Evolutionary conservation across 2,797 vertebrate genomes (phyloP).

Genomic region (Fratercula arctica): DNA sequence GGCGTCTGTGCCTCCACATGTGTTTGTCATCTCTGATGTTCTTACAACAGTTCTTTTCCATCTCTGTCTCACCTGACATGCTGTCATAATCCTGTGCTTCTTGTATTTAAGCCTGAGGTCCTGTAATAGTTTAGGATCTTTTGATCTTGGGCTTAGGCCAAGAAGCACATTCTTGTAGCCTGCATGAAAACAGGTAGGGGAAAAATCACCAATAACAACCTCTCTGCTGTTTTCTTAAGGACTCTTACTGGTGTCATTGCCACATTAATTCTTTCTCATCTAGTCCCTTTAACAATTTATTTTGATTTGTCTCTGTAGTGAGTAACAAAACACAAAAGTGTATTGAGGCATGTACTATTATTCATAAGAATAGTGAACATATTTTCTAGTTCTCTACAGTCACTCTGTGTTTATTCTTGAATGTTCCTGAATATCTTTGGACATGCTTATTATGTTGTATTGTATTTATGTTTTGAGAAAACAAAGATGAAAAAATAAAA

Average conservation of each 20-base stretch:
- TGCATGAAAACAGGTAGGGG: neutral
- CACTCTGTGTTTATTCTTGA: neutral
- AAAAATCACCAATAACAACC: neutral
- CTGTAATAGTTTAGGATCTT: neutral
- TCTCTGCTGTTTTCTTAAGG: neutral
- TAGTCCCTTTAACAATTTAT: neutral
- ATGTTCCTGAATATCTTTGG: neutral
- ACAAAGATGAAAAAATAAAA: neutral
- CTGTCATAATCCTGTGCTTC: neutral
- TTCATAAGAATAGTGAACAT: neutral
- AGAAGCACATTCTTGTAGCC: neutral
- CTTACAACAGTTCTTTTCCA: neutral
- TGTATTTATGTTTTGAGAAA: neutral
- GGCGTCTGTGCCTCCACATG: neutral
- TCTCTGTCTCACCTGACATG: neutral
- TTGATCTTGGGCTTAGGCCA: neutral
- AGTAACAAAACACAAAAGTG: neutral
- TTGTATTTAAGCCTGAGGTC: neutral
- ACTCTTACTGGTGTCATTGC: neutral
- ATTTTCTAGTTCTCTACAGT: neutral
- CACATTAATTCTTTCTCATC: neutral
- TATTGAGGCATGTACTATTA: neutral
- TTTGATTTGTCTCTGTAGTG: neutral
- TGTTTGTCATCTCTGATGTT: neutral
- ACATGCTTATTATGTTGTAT: neutral